Evolutionary conservation across 2,888 invertebrate species (phyloP), one percentile per base, ranked within the genome.

Genomic region (Omphaloscelis lunosa): DNA sequence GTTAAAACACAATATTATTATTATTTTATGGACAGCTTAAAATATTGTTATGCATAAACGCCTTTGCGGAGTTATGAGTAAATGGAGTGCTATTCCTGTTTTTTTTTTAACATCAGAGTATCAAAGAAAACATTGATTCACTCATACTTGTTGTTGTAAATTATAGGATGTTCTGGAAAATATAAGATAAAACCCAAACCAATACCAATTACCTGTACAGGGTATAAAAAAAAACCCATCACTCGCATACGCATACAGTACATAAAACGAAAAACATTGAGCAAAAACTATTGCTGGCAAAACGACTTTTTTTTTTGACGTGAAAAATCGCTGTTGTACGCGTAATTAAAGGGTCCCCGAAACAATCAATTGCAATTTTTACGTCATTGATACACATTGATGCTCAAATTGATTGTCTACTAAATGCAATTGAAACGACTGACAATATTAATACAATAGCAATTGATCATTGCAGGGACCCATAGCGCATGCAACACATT

Each of bases 31-130:
- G 8, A n/a, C 23, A 70, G 12, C 15, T 27, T 39, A 62, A 61
- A 53, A 48, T 27, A 68, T n/a, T 29, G 2, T 29, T 29, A 7
- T 6, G 0, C 0, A 6, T 29, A 15, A 29, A 15, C 6, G 6
- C 41, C 11, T 69, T 45, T 15, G 12, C 4, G 17, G 76, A 82
- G 15, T 66, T 45, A 45, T n/a, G 1, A 61, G 23, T 41, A 51
- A 72, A 65, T 80, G 75, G 68, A 83, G 41, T 41, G 5, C 5
- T 69, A 45, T 9, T 8, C 17, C 3, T 51, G 0, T 17, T 34
- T 11, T 53, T 67, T 1, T n/a, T 68, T 17, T 6, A n/a, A 53
- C 9, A 17, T 17, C 29, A 8, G 6, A 17, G 17, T 17, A 7
- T 11, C 34, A 39, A 34, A 2, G 9, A 56, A 29, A 17, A 27